Evolutionary conservation across 2,797 vertebrate genomes (phyloP).

Genomic region (Lagothrix lagotricha): DNA sequence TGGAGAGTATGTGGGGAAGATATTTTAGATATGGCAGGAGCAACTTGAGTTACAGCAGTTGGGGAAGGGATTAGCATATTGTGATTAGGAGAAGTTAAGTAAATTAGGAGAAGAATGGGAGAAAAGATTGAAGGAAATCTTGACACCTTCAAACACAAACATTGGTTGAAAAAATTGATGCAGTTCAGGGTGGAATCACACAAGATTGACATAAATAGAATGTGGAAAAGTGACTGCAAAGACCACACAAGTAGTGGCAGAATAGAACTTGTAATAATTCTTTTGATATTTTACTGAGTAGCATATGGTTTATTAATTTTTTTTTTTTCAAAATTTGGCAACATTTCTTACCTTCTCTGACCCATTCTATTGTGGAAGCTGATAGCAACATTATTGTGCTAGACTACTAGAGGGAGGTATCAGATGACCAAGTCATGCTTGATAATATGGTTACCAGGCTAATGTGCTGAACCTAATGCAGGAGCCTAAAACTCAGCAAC

Average conservation of each 20-base stretch:
- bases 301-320: background rate
- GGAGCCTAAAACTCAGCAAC: background rate
- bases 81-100: background rate
- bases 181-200: background rate
- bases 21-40: background rate
- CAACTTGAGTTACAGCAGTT: background rate
- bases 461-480: background rate
- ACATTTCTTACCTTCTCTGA: background rate
- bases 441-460: background rate
- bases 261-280: background rate
- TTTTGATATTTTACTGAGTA: background rate
- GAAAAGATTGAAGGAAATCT: background rate
- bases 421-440: background rate
- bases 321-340: background rate
- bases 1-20: background rate
- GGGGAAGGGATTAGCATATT: background rate
- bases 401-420: background rate
- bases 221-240: background rate
- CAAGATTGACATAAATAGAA: background rate
- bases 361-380: background rate
- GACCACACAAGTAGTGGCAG: background rate
- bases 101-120: background rate
- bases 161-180: background rate
- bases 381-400: background rate
- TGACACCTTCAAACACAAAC: background rate